Conservation (phyloP, 2,113 vertebrate genomes). For the Sus scrofa region DNA sequence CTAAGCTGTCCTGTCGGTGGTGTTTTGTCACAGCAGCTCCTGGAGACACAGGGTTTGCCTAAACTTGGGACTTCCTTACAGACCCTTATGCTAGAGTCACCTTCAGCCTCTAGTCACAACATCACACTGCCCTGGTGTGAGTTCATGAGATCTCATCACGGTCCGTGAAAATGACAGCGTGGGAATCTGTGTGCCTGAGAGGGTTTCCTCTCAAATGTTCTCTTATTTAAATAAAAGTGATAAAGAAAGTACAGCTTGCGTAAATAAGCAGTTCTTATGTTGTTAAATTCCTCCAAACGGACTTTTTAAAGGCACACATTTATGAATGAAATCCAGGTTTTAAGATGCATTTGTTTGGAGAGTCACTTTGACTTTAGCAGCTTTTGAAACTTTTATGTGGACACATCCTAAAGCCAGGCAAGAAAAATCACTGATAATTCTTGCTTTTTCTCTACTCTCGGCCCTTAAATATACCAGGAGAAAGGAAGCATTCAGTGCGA, state of each 20-base stretch:
- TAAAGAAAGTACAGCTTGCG: accelerated
- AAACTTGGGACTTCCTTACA: neutral
- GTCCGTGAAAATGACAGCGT: accelerated
- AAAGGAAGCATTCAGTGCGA: neutral
- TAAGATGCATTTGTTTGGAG: accelerated
- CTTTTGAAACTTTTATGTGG: accelerated
- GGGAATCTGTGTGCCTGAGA: accelerated
- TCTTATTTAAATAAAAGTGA: neutral
- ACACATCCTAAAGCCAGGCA: accelerated
- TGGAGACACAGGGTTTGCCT: neutral
- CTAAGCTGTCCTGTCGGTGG: accelerated
- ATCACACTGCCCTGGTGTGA: too few relatives aligned
- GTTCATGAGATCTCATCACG: accelerated
- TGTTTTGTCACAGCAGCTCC: neutral
- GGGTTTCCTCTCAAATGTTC: accelerated
- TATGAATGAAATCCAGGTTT: neutral
- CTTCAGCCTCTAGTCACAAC: too few relatives aligned
- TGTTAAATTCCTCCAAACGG: neutral
- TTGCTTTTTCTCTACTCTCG: neutral
- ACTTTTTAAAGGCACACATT: neutral
- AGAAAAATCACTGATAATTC: accelerated
- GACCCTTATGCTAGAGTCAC: neutral
- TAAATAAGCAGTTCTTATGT: too few relatives aligned
- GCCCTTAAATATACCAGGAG: accelerated
- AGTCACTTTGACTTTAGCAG: neutral